These are phyloP conservation scores for Hypomecis atomaria DNA, from an alignment of 2,888 invertebrate genomes.

Conservation along the genomic window DNA sequence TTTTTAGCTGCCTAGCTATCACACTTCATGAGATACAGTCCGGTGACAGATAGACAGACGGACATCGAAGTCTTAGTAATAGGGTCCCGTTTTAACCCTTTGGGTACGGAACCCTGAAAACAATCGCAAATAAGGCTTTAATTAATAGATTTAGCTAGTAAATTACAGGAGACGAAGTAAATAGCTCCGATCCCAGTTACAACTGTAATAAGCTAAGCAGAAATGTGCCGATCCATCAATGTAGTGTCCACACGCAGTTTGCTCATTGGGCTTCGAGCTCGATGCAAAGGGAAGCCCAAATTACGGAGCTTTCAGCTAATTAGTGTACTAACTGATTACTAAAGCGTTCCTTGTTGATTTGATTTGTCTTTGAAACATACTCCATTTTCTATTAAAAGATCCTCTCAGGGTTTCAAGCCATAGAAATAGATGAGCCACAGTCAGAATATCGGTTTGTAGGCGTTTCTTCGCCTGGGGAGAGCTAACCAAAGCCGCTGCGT, in stretches of 20 bases:
- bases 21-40: no score
- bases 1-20: no score
- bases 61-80: no score
- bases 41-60: no score
- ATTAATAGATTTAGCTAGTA: no score
- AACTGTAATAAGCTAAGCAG: background rate
- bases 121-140: no score
- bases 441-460: constrained; percentile 9
- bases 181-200: background rate
- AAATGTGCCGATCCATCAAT: constrained; percentile 8
- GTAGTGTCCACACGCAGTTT: constrained; percentile 1
- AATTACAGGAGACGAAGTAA: background rate
- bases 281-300: background rate
- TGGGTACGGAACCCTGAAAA: no score
- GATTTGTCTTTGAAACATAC: no score
- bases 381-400: background rate
- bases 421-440: constrained; percentile 14
- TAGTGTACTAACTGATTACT: background rate
- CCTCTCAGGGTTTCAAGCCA: constrained; percentile 3
- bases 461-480: constrained; percentile 10
- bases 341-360: background rate
- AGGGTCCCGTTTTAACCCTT: no score
- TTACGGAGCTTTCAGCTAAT: background rate
- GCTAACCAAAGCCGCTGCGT: constrained; percentile 7
- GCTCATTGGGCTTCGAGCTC: background rate